Percentiles rank a stretch among this genome's conserved stretches.
Evolutionary conservation across 2,888 invertebrate genomes (phyloP).

Genomic region (Meiosimyza decipiens): DNA sequence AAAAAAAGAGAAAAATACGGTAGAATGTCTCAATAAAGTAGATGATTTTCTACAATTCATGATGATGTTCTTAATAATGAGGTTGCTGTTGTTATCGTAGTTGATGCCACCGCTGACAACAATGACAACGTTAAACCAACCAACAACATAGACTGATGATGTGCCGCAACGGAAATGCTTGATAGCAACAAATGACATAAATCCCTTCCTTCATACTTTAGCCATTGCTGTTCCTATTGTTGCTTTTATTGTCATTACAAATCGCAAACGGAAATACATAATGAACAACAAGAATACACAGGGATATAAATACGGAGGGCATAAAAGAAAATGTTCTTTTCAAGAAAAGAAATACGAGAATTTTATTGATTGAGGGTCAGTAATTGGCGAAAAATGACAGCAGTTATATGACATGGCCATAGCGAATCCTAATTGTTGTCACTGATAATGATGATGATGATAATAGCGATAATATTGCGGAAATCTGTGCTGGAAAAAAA

Average conservation of each 20-base stretch:
- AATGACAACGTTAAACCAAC: too few relatives aligned
- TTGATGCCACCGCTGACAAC: too few relatives aligned
- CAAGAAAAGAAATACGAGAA: not conserved
- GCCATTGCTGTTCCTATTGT: not conserved
- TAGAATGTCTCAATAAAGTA: too few relatives aligned
- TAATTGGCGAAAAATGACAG: not conserved
- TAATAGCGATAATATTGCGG: not conserved
- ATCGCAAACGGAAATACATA: slow-evolving; percentile 1
- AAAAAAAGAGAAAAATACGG: too few relatives aligned
- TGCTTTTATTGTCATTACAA: not conserved
- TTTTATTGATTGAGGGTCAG: not conserved
- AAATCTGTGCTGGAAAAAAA: not conserved
- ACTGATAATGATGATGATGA: not conserved
- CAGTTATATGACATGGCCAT: too few relatives aligned
- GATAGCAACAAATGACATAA: slow-evolving; percentile 7
- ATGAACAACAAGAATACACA: not conserved
- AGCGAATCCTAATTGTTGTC: not conserved
- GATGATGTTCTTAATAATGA: too few relatives aligned
- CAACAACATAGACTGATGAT: slow-evolving; percentile 6
- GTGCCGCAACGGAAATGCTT: slow-evolving; percentile 2
- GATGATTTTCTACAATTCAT: too few relatives aligned
- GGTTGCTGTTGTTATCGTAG: too few relatives aligned
- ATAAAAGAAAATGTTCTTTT: too few relatives aligned
- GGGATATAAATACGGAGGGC: too few relatives aligned
- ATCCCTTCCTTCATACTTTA: not conserved